Conservation (phyloP, 1,140 invertebrate species). For the Ceratosolen fusciceps region DNA sequence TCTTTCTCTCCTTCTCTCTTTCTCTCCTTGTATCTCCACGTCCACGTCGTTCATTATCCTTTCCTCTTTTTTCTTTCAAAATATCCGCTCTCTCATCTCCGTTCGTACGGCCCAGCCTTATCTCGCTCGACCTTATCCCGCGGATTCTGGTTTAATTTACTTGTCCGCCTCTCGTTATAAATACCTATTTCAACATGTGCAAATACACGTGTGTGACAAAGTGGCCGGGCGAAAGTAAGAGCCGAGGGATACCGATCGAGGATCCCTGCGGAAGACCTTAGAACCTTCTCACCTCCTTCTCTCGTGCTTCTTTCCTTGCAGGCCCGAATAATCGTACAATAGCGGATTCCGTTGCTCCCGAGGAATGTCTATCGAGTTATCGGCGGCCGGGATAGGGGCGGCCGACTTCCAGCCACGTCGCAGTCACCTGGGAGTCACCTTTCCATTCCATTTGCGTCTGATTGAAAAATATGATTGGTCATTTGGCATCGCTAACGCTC, state of each 20-base stretch:
- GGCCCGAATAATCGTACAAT: neutral
- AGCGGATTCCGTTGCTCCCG: slow-evolving; percentile 9
- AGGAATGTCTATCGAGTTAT: neutral
- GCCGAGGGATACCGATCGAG: neutral
- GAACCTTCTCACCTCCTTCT: too few species aligned
- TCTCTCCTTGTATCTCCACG: too few species aligned
- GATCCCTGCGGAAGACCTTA: slow-evolving; percentile 20
- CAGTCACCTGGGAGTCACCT: too few species aligned
- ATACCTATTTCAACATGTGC: neutral
- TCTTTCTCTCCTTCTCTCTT: slow-evolving; percentile 17
- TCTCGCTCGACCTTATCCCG: neutral
- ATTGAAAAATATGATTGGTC: slow-evolving; percentile 13
- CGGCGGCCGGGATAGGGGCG: too few species aligned
- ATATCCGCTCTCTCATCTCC: neutral
- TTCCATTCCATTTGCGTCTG: neutral
- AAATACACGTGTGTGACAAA: neutral
- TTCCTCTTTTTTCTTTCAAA: neutral
- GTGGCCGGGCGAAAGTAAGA: neutral
- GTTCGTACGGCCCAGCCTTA: neutral
- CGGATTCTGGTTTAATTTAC: neutral
- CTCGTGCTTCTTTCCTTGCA: neutral
- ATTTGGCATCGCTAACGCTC: neutral
- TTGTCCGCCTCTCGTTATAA: neutral
- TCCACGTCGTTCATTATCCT: slow-evolving; percentile 9
- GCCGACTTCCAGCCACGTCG: too few species aligned